A percentile compares a stretch with the other conserved stretches of the same genome.
Evolutionary conservation across 2,888 invertebrate genomes (phyloP).

Genomic region (Orchesella flavescens): DNA sequence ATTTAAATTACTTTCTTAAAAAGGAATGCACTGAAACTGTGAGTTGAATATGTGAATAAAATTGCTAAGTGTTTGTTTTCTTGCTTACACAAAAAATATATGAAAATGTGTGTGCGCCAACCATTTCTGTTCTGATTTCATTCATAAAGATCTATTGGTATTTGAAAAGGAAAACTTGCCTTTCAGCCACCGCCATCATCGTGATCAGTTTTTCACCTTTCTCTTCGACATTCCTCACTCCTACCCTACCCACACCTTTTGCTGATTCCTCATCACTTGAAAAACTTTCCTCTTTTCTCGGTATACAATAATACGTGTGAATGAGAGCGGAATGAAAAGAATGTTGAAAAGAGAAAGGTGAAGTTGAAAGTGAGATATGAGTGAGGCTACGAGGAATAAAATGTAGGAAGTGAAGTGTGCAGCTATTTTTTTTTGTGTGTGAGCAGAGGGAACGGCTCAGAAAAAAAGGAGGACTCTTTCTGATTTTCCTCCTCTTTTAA

Average conservation of each 20-base stretch:
- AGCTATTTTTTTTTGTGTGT: neutral
- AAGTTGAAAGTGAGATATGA: constrained; percentile 1
- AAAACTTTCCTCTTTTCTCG: too few relatives aligned
- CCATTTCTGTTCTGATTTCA: neutral
- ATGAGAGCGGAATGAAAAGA: constrained; percentile 10
- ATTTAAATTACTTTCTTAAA: too few relatives aligned
- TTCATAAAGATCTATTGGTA: constrained; percentile 14
- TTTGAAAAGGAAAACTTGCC: constrained; percentile 12
- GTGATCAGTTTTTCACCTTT: constrained; percentile 3
- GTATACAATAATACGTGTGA: neutral
- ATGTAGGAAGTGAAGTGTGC: too few relatives aligned
- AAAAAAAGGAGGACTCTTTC: neutral
- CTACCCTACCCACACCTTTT: neutral
- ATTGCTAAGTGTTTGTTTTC: neutral
- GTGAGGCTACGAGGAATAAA: neutral
- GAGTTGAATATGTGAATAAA: neutral
- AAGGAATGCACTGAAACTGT: neutral
- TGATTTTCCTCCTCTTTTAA: neutral
- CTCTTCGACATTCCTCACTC: neutral
- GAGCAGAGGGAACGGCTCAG: neutral
- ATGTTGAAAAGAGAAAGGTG: constrained; percentile 4
- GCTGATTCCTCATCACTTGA: neutral
- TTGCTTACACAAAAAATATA: neutral
- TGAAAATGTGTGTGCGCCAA: neutral
- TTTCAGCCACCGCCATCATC: constrained; percentile 14